Evolutionary conservation across 2,113 vertebrate genomes (phyloP), one percentile per base, ranked within the genome.

Genomic region (Siphamia tubifer): DNA sequence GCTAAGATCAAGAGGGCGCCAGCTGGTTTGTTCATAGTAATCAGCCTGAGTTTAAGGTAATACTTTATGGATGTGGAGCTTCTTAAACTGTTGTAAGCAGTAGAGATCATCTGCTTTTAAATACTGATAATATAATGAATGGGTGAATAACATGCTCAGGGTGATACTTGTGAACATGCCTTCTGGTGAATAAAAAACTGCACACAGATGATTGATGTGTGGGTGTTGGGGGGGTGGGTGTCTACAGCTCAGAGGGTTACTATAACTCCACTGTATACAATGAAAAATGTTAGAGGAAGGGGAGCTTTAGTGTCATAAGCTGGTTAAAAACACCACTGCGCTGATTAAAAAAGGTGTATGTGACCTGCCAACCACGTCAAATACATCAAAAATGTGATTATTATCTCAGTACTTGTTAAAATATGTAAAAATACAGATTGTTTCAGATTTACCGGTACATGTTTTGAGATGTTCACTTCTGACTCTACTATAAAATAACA

Each of bases 91-190:
- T 23, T 44, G 1, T 4, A 27, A 17, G 13, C 1, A 13, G 10
- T 5, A 4, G 6, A 9, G 6, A 44, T 44, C 38, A 24, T 20
- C 12, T 39, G 35, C 12, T 19, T 15, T 16, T 45, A 4, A n/a
- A 25, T 16, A 8, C n/a, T 4, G 6, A 48, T 17, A n/a, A 20
- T 9, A 36, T 8, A 49, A 12, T 1, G 6, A 68, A 30, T 25
- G 17, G 17, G 5, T 20, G 9, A 35, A 25, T 30, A 5, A 25
- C 0, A 2, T 10, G 42, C 45, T 81, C 63, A 60, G 57, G 48
- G 39, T 73, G 68, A 76, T 17, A 48, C 27, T 45, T 51, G 35
- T 36, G 57, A 86, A 74, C 68, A 58, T 3, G 8, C 44, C 62
- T 20, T 43, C 24, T 45, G 48, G 51, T 36, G 24, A 16, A 12